Percentiles rank a stretch among this genome's conserved stretches.
phyloP scores from a whole-genome alignment of 2,113 vertebrate genomes.

The Oryzias curvinotus region DNA sequence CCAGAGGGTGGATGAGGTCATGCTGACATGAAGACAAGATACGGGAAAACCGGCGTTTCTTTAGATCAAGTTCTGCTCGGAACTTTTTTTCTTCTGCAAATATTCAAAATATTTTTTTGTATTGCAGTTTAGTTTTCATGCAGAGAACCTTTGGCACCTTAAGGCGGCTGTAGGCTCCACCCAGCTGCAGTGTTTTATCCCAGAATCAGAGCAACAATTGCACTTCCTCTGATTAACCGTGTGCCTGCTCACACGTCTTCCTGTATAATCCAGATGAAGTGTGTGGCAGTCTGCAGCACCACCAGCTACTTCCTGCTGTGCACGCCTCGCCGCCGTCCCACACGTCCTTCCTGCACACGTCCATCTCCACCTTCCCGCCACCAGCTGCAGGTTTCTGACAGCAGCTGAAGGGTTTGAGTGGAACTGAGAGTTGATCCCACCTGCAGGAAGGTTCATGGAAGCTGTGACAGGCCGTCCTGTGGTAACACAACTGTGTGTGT shows the following conservation, averaged over 20 bases:
- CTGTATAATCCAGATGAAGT: conserved; percentile 61
- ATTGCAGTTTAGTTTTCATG: too few relatives aligned
- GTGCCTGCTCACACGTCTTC: conserved; percentile 35
- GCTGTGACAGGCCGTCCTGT: conserved; percentile 36
- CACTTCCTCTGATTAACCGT: conserved; percentile 64
- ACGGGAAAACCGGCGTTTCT: neutral
- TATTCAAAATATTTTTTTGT: too few relatives aligned
- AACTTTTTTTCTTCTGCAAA: too few relatives aligned
- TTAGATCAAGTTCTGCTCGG: too few relatives aligned
- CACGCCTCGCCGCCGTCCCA: conserved; percentile 1
- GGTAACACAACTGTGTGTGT: conserved; percentile 44
- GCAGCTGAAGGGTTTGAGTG: conserved; percentile 41
- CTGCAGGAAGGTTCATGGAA: conserved; percentile 42
- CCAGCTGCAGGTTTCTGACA: conserved; percentile 28
- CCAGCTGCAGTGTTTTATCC: conserved; percentile 11
- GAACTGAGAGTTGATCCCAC: conserved; percentile 18
- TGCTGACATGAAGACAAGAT: conserved; percentile 50
- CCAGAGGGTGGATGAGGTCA: conserved; percentile 74
- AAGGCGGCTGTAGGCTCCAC: too few relatives aligned
- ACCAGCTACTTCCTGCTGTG: conserved; percentile 50
- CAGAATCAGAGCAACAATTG: conserved; percentile 43
- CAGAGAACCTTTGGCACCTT: too few relatives aligned
- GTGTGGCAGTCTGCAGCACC: conserved; percentile 29
- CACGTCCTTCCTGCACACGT: conserved; percentile 41
- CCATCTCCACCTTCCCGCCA: conserved; percentile 1